These are phyloP conservation scores for Epirrita christyi DNA, from an alignment of 2,888 invertebrate species.

Conservation along the genomic window DNA sequence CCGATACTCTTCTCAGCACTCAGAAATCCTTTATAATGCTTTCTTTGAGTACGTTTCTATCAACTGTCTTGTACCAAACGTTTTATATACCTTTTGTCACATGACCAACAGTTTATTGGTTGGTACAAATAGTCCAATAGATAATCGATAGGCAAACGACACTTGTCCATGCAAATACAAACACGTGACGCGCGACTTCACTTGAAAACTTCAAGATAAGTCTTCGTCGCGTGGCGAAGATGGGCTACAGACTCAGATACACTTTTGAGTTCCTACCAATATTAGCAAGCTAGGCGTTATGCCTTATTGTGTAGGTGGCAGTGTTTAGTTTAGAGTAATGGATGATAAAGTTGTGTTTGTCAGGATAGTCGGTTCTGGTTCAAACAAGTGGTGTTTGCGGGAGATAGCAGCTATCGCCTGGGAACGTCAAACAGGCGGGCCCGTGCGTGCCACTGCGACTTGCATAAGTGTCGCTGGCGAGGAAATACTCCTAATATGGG, in stretches of 20 bases:
- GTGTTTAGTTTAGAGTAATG: conserved; percentile 34
- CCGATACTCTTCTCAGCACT: no score
- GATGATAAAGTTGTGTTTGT: conserved; percentile 40
- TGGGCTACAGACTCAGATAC: conserved; percentile 45
- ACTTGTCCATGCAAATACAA: conserved; percentile 72
- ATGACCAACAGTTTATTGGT: conserved; percentile 19
- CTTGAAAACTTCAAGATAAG: conserved; percentile 77
- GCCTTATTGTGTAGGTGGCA: conserved; percentile 31
- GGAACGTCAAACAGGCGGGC: conserved; percentile 80
- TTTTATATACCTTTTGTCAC: conserved; percentile 12
- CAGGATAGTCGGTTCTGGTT: conserved; percentile 68
- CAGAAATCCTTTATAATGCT: no score
- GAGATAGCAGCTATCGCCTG: conserved; percentile 83
- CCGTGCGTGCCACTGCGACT: conserved; percentile 69
- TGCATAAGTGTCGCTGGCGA: conserved; percentile 60
- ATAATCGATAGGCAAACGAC: conserved; percentile 62
- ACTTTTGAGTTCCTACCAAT: conserved; percentile 34
- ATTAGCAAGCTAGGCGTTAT: neutral
- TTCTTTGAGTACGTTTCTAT: no score
- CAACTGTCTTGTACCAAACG: no score
- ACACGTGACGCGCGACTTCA: conserved; percentile 75
- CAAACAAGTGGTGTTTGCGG: conserved; percentile 81
- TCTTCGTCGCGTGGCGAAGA: conserved; percentile 66
- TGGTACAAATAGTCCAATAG: conserved; percentile 36
- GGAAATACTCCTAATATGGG: conserved; percentile 48